Conservation (phyloP, 1,140 invertebrate species). For the Apolygus lucorum region DNA sequence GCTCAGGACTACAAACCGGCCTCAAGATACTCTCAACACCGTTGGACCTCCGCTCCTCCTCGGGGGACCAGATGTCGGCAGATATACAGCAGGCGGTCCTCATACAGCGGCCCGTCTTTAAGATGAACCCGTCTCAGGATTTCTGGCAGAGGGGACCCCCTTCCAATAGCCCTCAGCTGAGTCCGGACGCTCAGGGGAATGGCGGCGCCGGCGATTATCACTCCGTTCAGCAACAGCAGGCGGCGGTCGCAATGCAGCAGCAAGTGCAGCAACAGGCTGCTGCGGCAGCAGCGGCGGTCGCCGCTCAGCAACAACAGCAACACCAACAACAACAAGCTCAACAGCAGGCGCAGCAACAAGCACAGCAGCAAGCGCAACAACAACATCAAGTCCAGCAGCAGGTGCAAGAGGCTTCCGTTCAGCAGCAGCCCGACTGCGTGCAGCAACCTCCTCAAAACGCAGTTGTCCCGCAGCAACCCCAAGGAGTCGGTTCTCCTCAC, state of each 20-base stretch:
- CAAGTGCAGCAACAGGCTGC: constrained; percentile 7
- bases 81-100: constrained; percentile 36
- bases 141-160: constrained; percentile 34
- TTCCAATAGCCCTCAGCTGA: constrained; percentile 23
- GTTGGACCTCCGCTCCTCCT: constrained; percentile 35
- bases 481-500: not conserved
- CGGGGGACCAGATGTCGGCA: constrained; percentile 32
- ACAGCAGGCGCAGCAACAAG: constrained; percentile 20
- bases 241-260: constrained; percentile 18
- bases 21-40: constrained; percentile 35
- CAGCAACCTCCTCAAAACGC: not conserved
- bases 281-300: constrained; percentile 17
- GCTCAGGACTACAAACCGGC: constrained; percentile 14
- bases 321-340: constrained; percentile 29
- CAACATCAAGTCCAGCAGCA: no score
- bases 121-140: constrained; percentile 36
- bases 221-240: constrained; percentile 22
- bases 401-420: constrained; percentile 16
- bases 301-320: constrained; percentile 20
- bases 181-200: constrained; percentile 23
- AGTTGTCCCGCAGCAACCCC: not conserved
- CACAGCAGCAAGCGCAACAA: constrained; percentile 31
- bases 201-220: constrained; percentile 23
- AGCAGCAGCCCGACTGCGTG: not conserved
- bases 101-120: constrained; percentile 37